Percentiles rank a stretch among this genome's conserved stretches.
These are phyloP conservation scores for Drosophila mayri DNA, from an alignment of 1,140 invertebrate genomes.

Conservation along the genomic window DNA sequence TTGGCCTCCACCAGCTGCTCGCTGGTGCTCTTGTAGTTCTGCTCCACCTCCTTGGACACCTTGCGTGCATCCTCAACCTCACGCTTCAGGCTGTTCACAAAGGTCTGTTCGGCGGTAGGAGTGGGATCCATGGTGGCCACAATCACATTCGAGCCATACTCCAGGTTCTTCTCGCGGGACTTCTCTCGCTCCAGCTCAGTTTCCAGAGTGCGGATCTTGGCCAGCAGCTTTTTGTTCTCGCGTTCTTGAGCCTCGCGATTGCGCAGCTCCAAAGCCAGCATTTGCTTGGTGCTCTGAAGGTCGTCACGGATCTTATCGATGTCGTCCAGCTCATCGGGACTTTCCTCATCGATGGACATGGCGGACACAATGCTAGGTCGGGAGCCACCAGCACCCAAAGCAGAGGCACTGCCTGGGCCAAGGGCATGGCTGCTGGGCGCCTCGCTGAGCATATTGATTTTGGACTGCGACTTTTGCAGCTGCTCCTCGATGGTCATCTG, in stretches of 20 bases:
- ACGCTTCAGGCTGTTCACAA: slow-evolving; percentile 89
- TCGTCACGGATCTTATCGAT: slow-evolving; percentile 96
- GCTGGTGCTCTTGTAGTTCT: slow-evolving; percentile 90
- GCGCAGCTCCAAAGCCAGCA: slow-evolving; percentile 93
- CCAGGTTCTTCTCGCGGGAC: slow-evolving; percentile 87
- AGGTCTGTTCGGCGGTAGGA: slow-evolving; percentile 85
- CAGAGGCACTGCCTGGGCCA: slow-evolving; percentile 45
- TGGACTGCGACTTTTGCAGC: slow-evolving; percentile 91
- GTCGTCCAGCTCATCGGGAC: slow-evolving; percentile 93
- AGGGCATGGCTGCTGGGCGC: slow-evolving; percentile 85
- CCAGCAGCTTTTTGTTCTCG: slow-evolving; percentile 93
- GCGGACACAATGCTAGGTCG: slow-evolving; percentile 72
- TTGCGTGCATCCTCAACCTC: slow-evolving; percentile 91
- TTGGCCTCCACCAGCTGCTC: slow-evolving; percentile 91
- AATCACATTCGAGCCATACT: slow-evolving; percentile 85
- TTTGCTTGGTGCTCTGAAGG: slow-evolving; percentile 95
- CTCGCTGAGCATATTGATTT: slow-evolving; percentile 85
- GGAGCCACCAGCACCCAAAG: slow-evolving; percentile 86
- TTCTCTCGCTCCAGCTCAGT: slow-evolving; percentile 90
- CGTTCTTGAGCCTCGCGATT: slow-evolving; percentile 94
- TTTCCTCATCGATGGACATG: slow-evolving; percentile 85
- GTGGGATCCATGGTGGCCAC: slow-evolving; percentile 83
- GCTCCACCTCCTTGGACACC: slow-evolving; percentile 91
- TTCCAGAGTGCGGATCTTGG: slow-evolving; percentile 91
- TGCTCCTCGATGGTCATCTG: slow-evolving; percentile 96